Conservation (phyloP, 64 coral and sea anemone genomes). For the Porites australiensis region DNA sequence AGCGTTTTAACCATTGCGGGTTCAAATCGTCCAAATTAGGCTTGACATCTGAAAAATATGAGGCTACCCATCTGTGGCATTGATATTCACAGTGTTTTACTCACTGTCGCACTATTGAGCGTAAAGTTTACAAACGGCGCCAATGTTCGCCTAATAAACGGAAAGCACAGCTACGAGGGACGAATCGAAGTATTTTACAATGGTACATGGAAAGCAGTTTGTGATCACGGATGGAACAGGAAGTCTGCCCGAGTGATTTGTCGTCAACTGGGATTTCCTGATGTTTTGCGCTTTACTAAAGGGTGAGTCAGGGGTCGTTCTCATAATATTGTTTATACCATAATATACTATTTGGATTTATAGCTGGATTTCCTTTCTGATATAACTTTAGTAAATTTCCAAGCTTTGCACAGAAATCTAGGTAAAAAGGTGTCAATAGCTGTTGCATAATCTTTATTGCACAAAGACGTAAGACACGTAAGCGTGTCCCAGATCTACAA, state of each 20-base stretch:
- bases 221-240: constrained; percentile 87
- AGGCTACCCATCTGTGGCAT: not conserved
- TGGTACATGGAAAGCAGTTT: constrained; percentile 77
- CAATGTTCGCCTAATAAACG: constrained; percentile 63
- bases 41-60: not conserved
- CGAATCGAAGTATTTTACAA: constrained; percentile 67
- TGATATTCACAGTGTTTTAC: constrained; percentile 25
- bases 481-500: no score
- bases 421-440: no score
- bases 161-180: constrained; percentile 79
- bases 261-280: constrained; percentile 77
- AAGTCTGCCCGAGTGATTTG: constrained; percentile 76
- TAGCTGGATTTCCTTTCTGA: no score
- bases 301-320: constrained; percentile 49
- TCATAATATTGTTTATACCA: no score
- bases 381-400: no score
- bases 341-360: no score
- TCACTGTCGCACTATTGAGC: not conserved
- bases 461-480: no score
- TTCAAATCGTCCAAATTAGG: not conserved
- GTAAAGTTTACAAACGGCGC: constrained; percentile 7
- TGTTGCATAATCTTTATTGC: no score
- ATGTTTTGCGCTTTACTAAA: constrained; percentile 63
- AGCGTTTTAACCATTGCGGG: no score
- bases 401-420: no score